Base-by-base conservation (phyloP, 2,888 invertebrate species). In the Luperina nickerlii region DNA sequence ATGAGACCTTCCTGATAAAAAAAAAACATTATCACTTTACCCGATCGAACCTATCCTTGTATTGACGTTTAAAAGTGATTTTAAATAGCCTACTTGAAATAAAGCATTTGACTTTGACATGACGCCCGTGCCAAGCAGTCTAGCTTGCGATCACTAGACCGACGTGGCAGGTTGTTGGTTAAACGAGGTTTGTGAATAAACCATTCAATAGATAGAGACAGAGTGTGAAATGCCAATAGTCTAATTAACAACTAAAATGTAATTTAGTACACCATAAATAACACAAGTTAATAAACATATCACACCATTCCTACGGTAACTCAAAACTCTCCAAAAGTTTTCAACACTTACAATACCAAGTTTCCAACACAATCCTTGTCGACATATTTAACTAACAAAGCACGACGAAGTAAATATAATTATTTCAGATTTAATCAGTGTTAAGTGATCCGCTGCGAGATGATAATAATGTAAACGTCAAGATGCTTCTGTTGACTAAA, bases 401-500 rank as follows among this genome's bases (percentile, higher is more conserved):
- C 82, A 76, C 76, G 77, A 54, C 42, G 45, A 83, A 85, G 84
- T 76, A 78, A 90, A 88, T 82, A 74, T 81, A 32, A 32, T 32
- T 32, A 78, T 82, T 83, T 84, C 76, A 75, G 83, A 89, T 90
- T 80, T 84, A 87, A 87, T 89, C 82, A 78, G 75, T 82, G 82
- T 81, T 84, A 86, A 89, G 81, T 84, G 79, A 87, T 87, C 79
- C 74, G 69, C 74, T 79, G 77, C 70, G 48, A 48, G 48, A 60
- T 74, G 83, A 88, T 88, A 88, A 88, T 85, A 89, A 76, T 76
- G 78, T 86, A 82, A 83, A 76, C 76, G 78, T 84, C 83, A 85
- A 84, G 83, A 82, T 67, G 85, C 75, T 79, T 9, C 76, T 77
- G 62, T 68, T 83, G 72, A 45, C 74, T 77, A 69, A 82, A 86